phyloP scores from a whole-genome alignment of 2,888 invertebrate genomes.

The Biston betularia region DNA sequence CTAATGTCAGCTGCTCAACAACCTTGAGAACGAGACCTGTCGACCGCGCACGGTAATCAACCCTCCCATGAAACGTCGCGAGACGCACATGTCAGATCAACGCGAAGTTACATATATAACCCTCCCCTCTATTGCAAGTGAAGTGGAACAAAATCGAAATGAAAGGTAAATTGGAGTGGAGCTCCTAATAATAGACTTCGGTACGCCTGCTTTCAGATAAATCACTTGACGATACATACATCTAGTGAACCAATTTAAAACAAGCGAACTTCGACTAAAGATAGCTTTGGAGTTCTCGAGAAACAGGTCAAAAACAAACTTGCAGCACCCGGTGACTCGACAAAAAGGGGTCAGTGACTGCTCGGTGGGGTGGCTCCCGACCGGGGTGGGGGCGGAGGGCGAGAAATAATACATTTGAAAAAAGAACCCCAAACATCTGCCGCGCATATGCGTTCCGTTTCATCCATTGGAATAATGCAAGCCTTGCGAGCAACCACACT shows the following conservation, averaged over 20 bases:
- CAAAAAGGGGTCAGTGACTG: constrained; percentile 83
- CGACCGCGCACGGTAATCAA: constrained; percentile 57
- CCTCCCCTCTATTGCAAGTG: constrained; percentile 21
- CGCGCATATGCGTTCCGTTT: constrained; percentile 79
- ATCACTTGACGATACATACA: constrained; percentile 22
- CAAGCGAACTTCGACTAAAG: constrained; percentile 22
- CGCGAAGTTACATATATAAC: constrained; percentile 70
- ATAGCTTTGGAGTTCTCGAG: constrained; percentile 37
- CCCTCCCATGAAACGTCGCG: constrained; percentile 60
- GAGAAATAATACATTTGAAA: constrained; percentile 79
- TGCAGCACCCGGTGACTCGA: constrained; percentile 62
- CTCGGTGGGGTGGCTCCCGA: constrained; percentile 64
- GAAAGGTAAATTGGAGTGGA: constrained; percentile 26
- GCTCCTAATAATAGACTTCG: constrained; percentile 19
- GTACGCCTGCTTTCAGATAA: constrained; percentile 30
- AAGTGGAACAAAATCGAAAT: constrained; percentile 31
- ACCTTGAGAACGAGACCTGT: constrained; percentile 66
- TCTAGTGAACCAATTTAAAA: constrained; percentile 18
- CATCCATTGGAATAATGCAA: constrained; percentile 78
- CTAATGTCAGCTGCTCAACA: constrained; percentile 58
- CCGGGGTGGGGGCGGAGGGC: constrained; percentile 62
- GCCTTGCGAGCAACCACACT: constrained; percentile 76
- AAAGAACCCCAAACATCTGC: constrained; percentile 83
- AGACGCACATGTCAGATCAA: constrained; percentile 75
- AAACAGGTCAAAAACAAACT: constrained; percentile 77